Evolutionary conservation across 2,797 vertebrate genomes (phyloP).

Genomic region (Australoheros facetus): DNA sequence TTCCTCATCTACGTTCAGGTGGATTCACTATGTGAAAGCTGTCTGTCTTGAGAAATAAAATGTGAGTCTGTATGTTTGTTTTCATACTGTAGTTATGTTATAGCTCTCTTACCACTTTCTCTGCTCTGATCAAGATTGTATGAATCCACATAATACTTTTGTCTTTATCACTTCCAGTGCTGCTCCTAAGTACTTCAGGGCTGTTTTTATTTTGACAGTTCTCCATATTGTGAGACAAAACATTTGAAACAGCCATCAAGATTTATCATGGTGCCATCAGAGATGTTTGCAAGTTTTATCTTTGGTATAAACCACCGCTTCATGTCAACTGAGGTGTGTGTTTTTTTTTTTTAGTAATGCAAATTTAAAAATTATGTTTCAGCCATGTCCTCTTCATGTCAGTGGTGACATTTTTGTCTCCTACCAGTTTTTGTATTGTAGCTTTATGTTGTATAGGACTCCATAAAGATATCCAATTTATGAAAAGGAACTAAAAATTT

Average conservation of each 20-base stretch:
- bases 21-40: constrained; percentile 65
- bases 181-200: constrained; percentile 57
- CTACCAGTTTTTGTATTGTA: constrained; percentile 76
- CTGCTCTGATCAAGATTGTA: constrained; percentile 61
- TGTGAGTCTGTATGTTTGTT: constrained; percentile 70
- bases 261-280: constrained; percentile 56
- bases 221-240: constrained; percentile 52
- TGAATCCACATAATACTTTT: constrained; percentile 53
- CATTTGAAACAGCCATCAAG: constrained; percentile 39
- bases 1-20: constrained; percentile 52
- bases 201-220: constrained; percentile 45
- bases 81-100: constrained; percentile 58
- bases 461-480: constrained; percentile 71
- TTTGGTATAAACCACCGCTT: constrained; percentile 30
- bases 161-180: constrained; percentile 55
- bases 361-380: constrained; percentile 50
- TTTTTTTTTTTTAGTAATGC: constrained; percentile 33
- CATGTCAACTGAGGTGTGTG: constrained; percentile 21
- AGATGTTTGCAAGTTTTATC: constrained; percentile 55
- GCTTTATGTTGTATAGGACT: constrained; percentile 68
- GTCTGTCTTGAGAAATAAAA: constrained; percentile 64
- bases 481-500: constrained; percentile 69
- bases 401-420: constrained; percentile 61
- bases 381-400: constrained; percentile 46
- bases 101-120: constrained; percentile 58